Base-by-base conservation (phyloP, 2,888 invertebrate genomes). In the Cremastinae sp. region DNA sequence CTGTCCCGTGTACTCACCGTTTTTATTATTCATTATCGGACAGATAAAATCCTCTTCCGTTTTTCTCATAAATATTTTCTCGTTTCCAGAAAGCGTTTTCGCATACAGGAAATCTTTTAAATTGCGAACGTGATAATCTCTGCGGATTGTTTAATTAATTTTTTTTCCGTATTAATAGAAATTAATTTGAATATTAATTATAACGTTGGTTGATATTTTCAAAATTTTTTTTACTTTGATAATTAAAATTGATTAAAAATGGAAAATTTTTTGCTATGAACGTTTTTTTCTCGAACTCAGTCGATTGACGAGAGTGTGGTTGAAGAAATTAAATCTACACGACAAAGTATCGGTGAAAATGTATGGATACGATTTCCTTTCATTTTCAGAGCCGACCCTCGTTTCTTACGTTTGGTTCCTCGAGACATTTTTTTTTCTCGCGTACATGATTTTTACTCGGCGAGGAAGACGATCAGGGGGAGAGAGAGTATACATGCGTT, bases 301-400 rank as follows among this genome's bases (percentile, higher is more conserved):
- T 28, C 79, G 71, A 80, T 80, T 80, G 80, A 81, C 80, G 77
- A 77, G 77, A 77, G 79, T 77, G 79, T 80, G 80, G 78, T 80
- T 81, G 79, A 79, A 81, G 75, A 78, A 79, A 70, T 74, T 70
- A 71, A 78, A 71, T 68, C 75, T 75, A 72, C 78, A 77, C 75
- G 76, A 70, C 5, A 68, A 69, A 70, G 55, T 45, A 37, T 47
- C 73, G 64, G 65, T 64, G 53, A 43, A 69, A 51, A 55, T 69
- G 71, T 51, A 59, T 59, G 2, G 28, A 28, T 5, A 71, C 58
- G 62, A 75, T 72, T 68, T 75, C 71, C 71, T 70, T 56, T 66
- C 37, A 18, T 58, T 47, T 39, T 35, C 66, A 35, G 72, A 45
- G 49, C 59, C 41, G 45, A 65, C 51, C 56, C 41, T 41, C 45